Evolutionary conservation across 2,113 vertebrate genomes (phyloP).

Genomic region (Lepisosteus oculatus): DNA sequence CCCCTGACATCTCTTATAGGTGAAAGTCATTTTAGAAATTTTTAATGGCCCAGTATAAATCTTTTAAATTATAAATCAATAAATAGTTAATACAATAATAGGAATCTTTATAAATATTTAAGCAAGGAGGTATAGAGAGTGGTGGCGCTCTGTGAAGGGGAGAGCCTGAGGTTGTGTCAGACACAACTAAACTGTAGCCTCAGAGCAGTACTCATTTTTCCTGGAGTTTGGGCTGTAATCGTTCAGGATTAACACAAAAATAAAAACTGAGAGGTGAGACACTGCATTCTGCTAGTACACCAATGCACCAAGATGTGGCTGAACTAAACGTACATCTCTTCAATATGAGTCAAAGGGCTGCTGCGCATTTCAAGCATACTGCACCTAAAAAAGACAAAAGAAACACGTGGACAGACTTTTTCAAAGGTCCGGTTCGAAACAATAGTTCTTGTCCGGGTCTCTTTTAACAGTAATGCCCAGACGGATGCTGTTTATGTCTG

Average conservation of each 20-base stretch:
- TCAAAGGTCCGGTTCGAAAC: too few relatives aligned
- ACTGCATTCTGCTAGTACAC: background rate
- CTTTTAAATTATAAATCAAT: slow-evolving; percentile 98
- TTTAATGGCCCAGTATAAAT: slow-evolving; percentile 79
- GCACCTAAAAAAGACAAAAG: too few relatives aligned
- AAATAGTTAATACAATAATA: slow-evolving; percentile 98
- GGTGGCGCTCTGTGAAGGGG: slow-evolving; percentile 28
- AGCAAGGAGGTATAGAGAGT: slow-evolving; percentile 61
- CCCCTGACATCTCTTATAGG: slow-evolving; percentile 63
- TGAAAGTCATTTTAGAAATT: slow-evolving; percentile 69
- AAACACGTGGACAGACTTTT: too few relatives aligned
- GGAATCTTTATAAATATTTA: slow-evolving; percentile 92
- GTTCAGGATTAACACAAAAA: background rate
- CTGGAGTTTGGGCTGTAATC: background rate
- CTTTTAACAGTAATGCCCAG: too few relatives aligned
- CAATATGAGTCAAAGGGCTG: too few relatives aligned
- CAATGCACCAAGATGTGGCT: background rate
- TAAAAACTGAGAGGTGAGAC: background rate
- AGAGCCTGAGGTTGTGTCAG: slow-evolving; percentile 12
- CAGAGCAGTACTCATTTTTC: background rate
- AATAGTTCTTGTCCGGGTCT: too few relatives aligned
- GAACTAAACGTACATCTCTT: background rate
- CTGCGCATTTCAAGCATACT: too few relatives aligned
- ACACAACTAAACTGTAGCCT: background rate
- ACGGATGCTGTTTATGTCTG: too few relatives aligned